Percentiles rank a stretch among this genome's conserved stretches.
phyloP scores from a whole-genome alignment of 2,888 invertebrate genomes.

The Conistra vaccinii region DNA sequence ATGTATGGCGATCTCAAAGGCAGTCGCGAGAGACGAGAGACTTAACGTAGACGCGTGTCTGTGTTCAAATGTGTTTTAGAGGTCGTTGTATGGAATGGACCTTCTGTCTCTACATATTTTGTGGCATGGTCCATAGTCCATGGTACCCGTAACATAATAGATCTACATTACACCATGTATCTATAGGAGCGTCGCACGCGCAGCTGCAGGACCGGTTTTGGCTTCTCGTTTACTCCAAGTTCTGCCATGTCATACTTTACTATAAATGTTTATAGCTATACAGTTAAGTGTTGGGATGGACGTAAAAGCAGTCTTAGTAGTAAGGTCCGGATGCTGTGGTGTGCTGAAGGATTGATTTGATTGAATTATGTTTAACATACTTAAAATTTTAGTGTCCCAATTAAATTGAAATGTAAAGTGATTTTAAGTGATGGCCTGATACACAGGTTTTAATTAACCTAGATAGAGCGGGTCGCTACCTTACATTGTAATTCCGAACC shows the following conservation, averaged over 20 bases:
- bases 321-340: slow-evolving; percentile 49
- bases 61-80: not conserved
- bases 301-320: slow-evolving; percentile 45
- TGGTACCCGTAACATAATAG: slow-evolving; percentile 55
- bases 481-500: no score
- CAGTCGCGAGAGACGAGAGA: not conserved
- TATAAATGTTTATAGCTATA: slow-evolving; percentile 63
- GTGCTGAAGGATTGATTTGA: slow-evolving; percentile 41
- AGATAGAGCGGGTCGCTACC: no score
- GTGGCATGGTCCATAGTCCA: slow-evolving; percentile 32
- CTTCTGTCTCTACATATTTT: slow-evolving; percentile 1
- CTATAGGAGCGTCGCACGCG: slow-evolving; percentile 78
- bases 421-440: no score
- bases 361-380: not conserved
- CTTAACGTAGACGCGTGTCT: not conserved
- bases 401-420: no score
- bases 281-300: slow-evolving; percentile 60
- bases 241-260: slow-evolving; percentile 76
- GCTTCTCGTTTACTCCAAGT: slow-evolving; percentile 82
- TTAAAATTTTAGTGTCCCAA: no score
- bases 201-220: slow-evolving; percentile 89
- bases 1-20: not conserved
- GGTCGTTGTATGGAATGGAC: not conserved
- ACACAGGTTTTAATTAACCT: no score
- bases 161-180: slow-evolving; percentile 68